Evolutionary conservation across 2,113 vertebrate genomes (phyloP).

Genomic region (Heteronetta atricapilla): DNA sequence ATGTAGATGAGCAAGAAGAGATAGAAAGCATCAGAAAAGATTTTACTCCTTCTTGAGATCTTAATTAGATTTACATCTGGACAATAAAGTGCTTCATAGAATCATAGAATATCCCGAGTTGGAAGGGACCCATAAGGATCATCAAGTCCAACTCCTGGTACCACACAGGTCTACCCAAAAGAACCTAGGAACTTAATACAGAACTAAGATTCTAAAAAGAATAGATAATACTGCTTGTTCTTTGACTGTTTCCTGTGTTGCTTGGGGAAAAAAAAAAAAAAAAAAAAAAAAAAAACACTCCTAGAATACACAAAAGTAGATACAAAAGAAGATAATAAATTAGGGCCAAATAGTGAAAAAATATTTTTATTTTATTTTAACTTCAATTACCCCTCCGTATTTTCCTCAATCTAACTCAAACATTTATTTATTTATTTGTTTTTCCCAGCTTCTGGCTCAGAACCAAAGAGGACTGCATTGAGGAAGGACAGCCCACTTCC

Average conservation of each 20-base stretch:
- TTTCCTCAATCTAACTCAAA: background rate
- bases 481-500: background rate
- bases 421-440: background rate
- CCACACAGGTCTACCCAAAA: too few species aligned
- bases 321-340: background rate
- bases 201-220: background rate
- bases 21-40: background rate
- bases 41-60: background rate
- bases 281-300: background rate
- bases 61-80: background rate
- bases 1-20: accelerated
- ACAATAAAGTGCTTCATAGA: background rate
- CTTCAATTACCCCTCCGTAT: background rate
- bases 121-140: too few species aligned
- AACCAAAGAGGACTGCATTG: background rate
- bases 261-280: background rate
- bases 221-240: background rate
- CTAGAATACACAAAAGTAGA: background rate
- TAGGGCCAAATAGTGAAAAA: background rate
- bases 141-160: too few species aligned
- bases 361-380: background rate
- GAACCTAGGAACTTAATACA: background rate
- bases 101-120: too few species aligned
- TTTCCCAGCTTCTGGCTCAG: background rate
- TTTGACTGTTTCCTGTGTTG: background rate